These are phyloP conservation scores for Venusia cambrica DNA, from an alignment of 2,888 invertebrate species.

Conservation along the genomic window DNA sequence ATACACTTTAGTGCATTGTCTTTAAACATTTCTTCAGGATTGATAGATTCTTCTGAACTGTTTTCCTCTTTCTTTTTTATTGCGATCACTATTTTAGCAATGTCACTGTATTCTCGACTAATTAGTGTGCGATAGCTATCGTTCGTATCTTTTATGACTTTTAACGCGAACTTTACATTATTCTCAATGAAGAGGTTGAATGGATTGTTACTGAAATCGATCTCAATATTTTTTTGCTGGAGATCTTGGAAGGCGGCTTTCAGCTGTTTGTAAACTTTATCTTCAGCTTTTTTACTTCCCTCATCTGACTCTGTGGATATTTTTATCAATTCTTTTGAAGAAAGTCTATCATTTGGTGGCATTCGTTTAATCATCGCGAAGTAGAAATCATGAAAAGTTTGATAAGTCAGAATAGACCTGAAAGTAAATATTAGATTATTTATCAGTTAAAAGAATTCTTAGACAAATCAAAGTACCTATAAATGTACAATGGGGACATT, in stretches of 20 bases:
- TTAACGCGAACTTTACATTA: constrained; percentile 62
- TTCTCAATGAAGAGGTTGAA: constrained; percentile 65
- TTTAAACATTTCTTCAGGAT: constrained; percentile 59
- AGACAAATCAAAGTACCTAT: too few relatives aligned
- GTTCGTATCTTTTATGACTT: constrained; percentile 56
- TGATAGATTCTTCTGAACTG: constrained; percentile 45
- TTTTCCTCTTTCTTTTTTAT: constrained; percentile 58
- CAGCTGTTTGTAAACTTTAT: constrained; percentile 59
- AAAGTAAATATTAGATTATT: constrained; percentile 33
- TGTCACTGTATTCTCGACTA: constrained; percentile 59
- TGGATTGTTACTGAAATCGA: constrained; percentile 68
- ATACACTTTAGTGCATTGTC: constrained; percentile 64
- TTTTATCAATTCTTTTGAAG: constrained; percentile 62
- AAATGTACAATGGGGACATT: too few relatives aligned
- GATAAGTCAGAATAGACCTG: constrained; percentile 64
- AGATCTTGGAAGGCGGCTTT: constrained; percentile 59
- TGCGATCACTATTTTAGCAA: constrained; percentile 52
- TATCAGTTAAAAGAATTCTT: too few relatives aligned
- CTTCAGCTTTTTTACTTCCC: constrained; percentile 59
- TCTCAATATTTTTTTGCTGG: constrained; percentile 56
- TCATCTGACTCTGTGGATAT: constrained; percentile 58
- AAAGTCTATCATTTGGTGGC: constrained; percentile 56
- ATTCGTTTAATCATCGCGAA: constrained; percentile 61
- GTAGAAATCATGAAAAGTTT: constrained; percentile 72
- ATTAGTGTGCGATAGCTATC: constrained; percentile 55